Percentiles rank a stretch among this genome's conserved stretches.
Evolutionary conservation across 53 echinoderm and acorn worm species (phyloP).

Genomic region (Stichopus horrens): DNA sequence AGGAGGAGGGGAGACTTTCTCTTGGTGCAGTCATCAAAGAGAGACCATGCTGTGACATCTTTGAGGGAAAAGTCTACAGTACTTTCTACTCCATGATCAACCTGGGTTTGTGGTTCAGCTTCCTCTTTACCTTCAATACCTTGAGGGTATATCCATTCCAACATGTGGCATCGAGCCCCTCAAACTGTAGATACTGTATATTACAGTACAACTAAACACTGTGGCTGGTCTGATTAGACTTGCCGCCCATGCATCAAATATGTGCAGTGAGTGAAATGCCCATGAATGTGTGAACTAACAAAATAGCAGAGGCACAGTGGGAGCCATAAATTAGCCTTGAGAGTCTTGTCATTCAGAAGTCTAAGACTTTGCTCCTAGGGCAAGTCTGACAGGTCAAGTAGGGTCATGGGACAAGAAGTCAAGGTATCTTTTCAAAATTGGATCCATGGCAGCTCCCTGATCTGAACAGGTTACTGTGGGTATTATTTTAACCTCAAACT

Average conservation of each 20-base stretch:
- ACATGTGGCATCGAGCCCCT: neutral
- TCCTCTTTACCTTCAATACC: neutral
- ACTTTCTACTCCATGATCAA: no score
- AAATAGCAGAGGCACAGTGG: constrained; percentile 18
- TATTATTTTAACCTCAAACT: neutral
- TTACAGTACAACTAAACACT: no score
- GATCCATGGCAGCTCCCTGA: neutral
- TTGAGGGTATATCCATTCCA: neutral
- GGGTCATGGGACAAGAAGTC: constrained; percentile 30
- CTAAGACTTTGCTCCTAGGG: constrained; percentile 9
- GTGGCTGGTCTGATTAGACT: no score
- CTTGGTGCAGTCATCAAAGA: no score
- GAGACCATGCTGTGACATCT: no score
- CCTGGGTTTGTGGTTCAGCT: neutral
- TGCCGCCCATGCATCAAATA: no score
- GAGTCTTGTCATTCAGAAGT: constrained; percentile 26
- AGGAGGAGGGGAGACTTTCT: no score
- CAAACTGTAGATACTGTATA: neutral
- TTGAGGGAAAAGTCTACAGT: no score
- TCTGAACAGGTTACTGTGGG: neutral
- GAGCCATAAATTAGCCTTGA: constrained; percentile 33
- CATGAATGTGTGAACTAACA: neutral
- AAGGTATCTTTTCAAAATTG: neutral
- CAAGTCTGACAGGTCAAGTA: constrained; percentile 1
- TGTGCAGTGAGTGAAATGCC: neutral